phyloP scores from a whole-genome alignment of 2,888 invertebrate genomes.

The Lymantria monacha region DNA sequence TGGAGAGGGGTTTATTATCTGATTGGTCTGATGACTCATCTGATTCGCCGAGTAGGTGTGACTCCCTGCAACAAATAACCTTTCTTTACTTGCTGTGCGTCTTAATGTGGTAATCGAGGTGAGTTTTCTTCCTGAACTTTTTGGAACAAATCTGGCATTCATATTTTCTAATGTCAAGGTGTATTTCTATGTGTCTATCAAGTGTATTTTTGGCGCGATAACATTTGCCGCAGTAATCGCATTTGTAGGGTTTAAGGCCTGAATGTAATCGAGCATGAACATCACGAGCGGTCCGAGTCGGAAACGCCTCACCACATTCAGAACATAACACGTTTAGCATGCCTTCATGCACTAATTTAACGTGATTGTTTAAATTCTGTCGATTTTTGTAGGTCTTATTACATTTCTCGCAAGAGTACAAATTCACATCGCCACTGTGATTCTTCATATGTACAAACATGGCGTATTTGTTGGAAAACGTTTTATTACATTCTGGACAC shows the following conservation, averaged over 20 bases:
- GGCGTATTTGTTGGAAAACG: slow-evolving; percentile 74
- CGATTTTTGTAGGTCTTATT: slow-evolving; percentile 65
- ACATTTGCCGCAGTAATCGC: slow-evolving; percentile 61
- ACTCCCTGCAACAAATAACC: slow-evolving; percentile 67
- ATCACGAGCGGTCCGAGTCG: slow-evolving; percentile 60
- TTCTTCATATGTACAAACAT: slow-evolving; percentile 69
- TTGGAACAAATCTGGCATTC: slow-evolving; percentile 55
- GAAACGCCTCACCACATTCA: slow-evolving; percentile 74
- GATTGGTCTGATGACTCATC: slow-evolving; percentile 24
- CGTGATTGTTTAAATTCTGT: slow-evolving; percentile 69
- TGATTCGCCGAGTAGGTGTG: slow-evolving; percentile 10
- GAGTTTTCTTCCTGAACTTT: slow-evolving; percentile 60
- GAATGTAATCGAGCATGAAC: slow-evolving; percentile 69
- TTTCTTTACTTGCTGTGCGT: slow-evolving; percentile 54
- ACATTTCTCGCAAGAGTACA: slow-evolving; percentile 65
- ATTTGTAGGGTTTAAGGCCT: slow-evolving; percentile 68
- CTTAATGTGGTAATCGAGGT: slow-evolving; percentile 59
- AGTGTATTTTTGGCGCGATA: slow-evolving; percentile 59
- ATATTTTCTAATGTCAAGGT: slow-evolving; percentile 53
- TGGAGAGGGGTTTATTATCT: slow-evolving; percentile 55
- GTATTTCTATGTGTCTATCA: slow-evolving; percentile 53
- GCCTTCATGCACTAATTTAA: slow-evolving; percentile 64
- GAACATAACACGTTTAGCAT: slow-evolving; percentile 62
- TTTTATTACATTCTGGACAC: slow-evolving; percentile 74
- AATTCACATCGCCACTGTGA: slow-evolving; percentile 41